A percentile compares a stretch with the other conserved stretches of the same genome.
Conservation (phyloP, 2,113 vertebrate species). For the Fregata magnificens region DNA sequence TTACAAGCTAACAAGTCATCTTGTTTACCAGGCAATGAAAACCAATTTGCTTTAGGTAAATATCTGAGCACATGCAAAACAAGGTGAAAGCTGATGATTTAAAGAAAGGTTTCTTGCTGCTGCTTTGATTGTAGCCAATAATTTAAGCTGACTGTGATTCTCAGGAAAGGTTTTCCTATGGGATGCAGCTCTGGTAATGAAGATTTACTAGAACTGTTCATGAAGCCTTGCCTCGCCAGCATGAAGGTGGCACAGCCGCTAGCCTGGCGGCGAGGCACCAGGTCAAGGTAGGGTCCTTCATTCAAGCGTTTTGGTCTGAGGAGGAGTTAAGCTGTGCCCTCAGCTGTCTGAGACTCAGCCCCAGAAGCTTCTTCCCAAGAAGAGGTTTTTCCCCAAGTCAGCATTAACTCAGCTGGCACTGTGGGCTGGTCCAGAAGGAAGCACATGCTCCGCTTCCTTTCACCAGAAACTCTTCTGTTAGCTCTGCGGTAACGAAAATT, state of each 20-base stretch:
- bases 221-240: neutral
- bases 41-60: neutral
- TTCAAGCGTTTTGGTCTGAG: neutral
- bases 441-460: neutral
- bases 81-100: neutral
- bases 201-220: neutral
- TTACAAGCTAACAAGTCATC: neutral
- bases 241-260: rapidly evolving
- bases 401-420: neutral
- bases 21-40: neutral
- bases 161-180: neutral
- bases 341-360: neutral
- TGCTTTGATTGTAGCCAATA: neutral
- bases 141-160: neutral
- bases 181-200: neutral
- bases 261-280: neutral
- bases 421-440: neutral
- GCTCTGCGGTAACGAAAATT: neutral
- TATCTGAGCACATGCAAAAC: neutral
- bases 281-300: neutral
- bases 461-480: neutral
- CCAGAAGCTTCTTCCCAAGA: neutral
- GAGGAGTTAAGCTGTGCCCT: neutral
- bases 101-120: neutral
- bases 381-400: neutral